These are phyloP conservation scores for Corticium candelabrum DNA, from an alignment of 37 sponge, comb jelly and placozoan species.

Conservation along the genomic window DNA sequence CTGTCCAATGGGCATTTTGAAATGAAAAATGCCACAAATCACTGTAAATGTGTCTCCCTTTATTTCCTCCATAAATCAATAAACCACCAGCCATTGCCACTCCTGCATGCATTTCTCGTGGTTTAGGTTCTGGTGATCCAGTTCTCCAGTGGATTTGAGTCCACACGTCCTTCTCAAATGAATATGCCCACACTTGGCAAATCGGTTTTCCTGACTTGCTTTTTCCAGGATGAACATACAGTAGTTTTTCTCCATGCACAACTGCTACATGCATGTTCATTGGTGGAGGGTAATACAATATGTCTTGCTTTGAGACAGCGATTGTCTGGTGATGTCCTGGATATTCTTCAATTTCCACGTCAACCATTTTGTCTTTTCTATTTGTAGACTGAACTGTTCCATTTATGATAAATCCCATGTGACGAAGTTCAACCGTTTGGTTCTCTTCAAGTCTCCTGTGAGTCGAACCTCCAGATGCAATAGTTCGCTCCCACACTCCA, in stretches of 20 bases:
- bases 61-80: neutral
- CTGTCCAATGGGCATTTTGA: neutral
- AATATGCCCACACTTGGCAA: neutral
- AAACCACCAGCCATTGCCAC: neutral
- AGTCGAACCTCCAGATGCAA: neutral
- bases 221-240: neutral
- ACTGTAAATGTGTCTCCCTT: neutral
- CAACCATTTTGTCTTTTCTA: neutral
- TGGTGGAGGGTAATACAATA: neutral
- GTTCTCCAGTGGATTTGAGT: neutral
- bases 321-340: neutral
- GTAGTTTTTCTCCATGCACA: neutral
- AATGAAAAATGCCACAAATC: neutral
- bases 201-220: neutral
- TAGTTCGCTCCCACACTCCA: neutral
- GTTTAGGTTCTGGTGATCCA: neutral
- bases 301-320: neutral
- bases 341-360: neutral
- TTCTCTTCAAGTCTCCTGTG: neutral
- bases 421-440: neutral
- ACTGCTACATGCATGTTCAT: neutral
- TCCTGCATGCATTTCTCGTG: neutral
- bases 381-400: neutral
- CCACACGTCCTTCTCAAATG: conserved; percentile 1
- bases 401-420: neutral